A percentile compares a stretch with the other conserved stretches of the same genome.
Evolutionary conservation across 2,113 vertebrate genomes (phyloP).

Genomic region (Leptocoma aspasia): DNA sequence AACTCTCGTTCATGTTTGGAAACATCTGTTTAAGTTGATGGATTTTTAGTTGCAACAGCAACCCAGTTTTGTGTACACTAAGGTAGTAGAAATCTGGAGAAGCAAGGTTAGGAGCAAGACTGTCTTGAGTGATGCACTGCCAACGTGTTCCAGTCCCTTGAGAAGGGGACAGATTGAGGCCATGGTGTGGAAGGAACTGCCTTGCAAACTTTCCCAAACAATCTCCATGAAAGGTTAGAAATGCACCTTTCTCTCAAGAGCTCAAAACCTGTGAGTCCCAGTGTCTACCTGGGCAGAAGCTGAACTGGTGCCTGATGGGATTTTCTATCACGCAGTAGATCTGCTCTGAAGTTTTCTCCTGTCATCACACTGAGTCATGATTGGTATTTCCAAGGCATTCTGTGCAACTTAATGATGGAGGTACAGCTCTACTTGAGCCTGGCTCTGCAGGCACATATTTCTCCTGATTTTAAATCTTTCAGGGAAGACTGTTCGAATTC

Average conservation of each 20-base stretch:
- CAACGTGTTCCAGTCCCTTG: background rate
- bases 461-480: background rate
- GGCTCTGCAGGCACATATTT: background rate
- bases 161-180: background rate
- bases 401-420: background rate
- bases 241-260: background rate
- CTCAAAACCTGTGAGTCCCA: background rate
- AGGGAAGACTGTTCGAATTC: background rate
- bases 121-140: background rate
- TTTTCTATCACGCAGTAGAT: background rate
- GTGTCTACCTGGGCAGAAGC: background rate
- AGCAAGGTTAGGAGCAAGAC: background rate
- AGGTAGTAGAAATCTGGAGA: background rate
- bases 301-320: background rate
- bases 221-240: background rate
- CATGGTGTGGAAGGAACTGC: background rate
- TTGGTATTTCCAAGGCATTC: background rate
- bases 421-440: background rate
- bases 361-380: background rate
- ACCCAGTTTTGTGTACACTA: background rate
- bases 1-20: background rate
- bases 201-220: background rate
- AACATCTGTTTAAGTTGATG: background rate
- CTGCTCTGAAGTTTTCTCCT: background rate
- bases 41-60: background rate